Base-by-base conservation (phyloP, 2,888 invertebrate species). In the Pterobdella sp. region DNA sequence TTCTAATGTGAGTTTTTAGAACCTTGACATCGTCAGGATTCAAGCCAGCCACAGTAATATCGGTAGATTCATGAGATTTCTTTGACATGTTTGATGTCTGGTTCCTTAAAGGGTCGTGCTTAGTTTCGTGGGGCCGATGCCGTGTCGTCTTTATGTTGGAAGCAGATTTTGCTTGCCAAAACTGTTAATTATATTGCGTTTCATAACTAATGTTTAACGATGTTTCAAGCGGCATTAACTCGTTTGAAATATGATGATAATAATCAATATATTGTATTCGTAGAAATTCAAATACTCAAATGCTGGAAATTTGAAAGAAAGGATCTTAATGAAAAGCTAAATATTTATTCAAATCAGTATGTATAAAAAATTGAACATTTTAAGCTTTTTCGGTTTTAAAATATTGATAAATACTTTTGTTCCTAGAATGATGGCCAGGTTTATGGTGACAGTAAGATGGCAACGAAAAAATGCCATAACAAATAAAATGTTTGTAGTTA, bases 381-480 rank as follows among this genome's bases (percentile, higher is more conserved):
- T 14, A 49, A 14, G n/a, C 52, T 14, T 18, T 22, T 18, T 31
- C n/a, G 82, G 79, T 80, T n/a, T n/a, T n/a, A n/a, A n/a, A n/a
- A n/a, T n/a, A n/a, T n/a, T n/a, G n/a, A n/a, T n/a, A n/a, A n/a
- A n/a, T n/a, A 88, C 90, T 82, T 94, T 91, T 73, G 94, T 94
- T 78, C 90, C 89, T 82, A 94, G 90, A 80, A 94, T 90, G 81
- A 94, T 88, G 76, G 90, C 87, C 76, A 94, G 87, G 75, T 91
- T 91, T 78, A 91, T 86, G 75, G 92, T 92, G 76, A 93, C 90
- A 36, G 94, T 93, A 74, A 92, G 86, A 81, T 94, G 94, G 77
- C 92, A 91, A 77, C 94, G 89, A 77, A 91, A 84, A 82, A 93
- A 93, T 79, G 91, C 89, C 79, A 91, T 88, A 78, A 93, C 86